Evolutionary conservation across 2,797 vertebrate species (phyloP).

Genomic region (Neomorphus geoffroyi): DNA sequence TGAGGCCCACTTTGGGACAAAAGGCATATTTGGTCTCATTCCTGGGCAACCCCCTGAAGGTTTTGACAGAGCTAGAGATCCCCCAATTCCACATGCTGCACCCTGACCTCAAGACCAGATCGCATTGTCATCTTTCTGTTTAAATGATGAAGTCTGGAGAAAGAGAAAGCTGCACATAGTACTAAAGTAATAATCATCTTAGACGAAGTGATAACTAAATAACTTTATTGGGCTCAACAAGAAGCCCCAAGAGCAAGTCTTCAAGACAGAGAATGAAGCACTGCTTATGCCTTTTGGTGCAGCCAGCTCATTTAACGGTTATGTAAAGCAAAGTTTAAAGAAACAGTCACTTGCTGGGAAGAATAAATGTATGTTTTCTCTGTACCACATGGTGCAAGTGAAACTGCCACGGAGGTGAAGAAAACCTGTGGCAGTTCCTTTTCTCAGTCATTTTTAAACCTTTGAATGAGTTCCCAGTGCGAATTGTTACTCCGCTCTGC

Average conservation of each 20-base stretch:
- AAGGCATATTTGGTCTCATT: accelerated
- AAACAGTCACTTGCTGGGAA: background rate
- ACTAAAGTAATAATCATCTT: background rate
- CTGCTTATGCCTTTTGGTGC: background rate
- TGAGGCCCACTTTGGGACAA: background rate
- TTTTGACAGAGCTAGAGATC: accelerated
- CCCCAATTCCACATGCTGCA: accelerated
- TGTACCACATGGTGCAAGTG: background rate
- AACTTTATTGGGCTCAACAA: background rate
- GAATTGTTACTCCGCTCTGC: constrained; percentile 50
- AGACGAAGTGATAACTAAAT: background rate
- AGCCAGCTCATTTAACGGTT: background rate
- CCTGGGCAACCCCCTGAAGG: background rate
- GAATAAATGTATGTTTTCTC: background rate
- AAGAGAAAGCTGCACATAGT: background rate
- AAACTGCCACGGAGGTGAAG: constrained; percentile 17
- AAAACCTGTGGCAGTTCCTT: constrained; percentile 1
- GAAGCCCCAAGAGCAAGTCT: background rate
- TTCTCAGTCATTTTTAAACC: constrained; percentile 12
- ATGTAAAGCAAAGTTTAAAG: background rate
- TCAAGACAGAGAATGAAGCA: background rate
- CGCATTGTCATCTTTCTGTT: background rate
- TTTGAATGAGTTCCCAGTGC: constrained; percentile 15
- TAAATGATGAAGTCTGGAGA: background rate
- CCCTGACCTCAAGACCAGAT: background rate